These are phyloP conservation scores for Oscheius sp. DNA, from an alignment of 2,888 invertebrate species.

Conservation along the genomic window DNA sequence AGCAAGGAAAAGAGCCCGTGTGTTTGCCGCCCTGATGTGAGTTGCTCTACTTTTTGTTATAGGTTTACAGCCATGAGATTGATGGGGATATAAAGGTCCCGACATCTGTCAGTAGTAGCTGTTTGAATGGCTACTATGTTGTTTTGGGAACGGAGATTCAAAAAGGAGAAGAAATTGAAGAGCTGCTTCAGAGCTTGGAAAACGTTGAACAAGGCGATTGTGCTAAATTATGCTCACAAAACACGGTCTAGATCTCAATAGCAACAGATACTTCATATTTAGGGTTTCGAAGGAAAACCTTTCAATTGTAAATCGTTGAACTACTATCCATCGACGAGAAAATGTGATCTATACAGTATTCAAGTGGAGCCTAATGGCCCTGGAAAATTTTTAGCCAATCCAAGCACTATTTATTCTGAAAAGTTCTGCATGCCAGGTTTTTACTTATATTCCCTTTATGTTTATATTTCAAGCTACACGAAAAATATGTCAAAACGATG, in stretches of 20 bases:
- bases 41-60: not conserved
- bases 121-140: constrained; percentile 60
- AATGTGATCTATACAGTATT: constrained; percentile 59
- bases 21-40: constrained; percentile 14
- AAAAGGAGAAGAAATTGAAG: constrained; percentile 38
- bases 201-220: constrained; percentile 62
- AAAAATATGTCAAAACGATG: constrained; percentile 57
- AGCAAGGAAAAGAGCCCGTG: not conserved
- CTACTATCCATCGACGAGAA: constrained; percentile 55
- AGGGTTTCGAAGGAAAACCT: constrained; percentile 56
- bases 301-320: constrained; percentile 65
- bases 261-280: not conserved
- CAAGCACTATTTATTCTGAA: constrained; percentile 63
- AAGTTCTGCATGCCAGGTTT: constrained; percentile 63
- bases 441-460: not conserved
- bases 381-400: constrained; percentile 64
- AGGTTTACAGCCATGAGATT: not conserved
- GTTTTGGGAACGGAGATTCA: constrained; percentile 67
- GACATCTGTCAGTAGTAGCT: not conserved
- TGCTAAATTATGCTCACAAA: constrained; percentile 56
- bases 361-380: constrained; percentile 66
- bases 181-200: constrained; percentile 45
- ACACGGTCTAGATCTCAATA: constrained; percentile 44
- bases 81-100: constrained; percentile 20
- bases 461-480: not conserved